These are phyloP conservation scores for Pyrgilauda ruficollis DNA, from an alignment of 2,113 vertebrate genomes.

Conservation along the genomic window DNA sequence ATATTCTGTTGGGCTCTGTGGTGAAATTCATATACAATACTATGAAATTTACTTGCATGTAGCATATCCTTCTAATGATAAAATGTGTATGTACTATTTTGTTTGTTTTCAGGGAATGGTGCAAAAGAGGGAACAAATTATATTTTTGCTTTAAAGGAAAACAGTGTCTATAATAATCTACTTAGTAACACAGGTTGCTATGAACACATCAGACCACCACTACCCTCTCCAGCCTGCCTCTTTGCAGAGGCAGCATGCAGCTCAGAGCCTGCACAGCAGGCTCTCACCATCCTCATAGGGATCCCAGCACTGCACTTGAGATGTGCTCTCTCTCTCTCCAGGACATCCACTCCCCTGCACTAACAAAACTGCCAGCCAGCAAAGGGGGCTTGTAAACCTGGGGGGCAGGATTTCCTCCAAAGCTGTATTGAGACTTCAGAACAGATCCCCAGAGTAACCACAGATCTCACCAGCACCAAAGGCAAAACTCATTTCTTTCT, in stretches of 20 bases:
- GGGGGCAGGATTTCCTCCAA: background rate
- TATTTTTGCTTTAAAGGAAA: background rate
- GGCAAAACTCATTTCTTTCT: background rate
- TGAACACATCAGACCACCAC: background rate
- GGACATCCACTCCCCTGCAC: background rate
- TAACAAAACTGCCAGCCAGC: background rate
- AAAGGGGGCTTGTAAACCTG: background rate
- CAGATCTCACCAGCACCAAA: background rate
- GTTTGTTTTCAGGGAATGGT: background rate
- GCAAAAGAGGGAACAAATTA: background rate
- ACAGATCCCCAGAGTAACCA: background rate
- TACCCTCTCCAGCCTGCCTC: background rate
- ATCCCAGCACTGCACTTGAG: background rate
- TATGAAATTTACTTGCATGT: background rate
- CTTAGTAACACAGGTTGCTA: background rate
- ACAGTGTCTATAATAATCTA: background rate
- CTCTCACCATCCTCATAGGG: rapidly evolving
- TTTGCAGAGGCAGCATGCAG: background rate
- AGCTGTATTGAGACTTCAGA: background rate
- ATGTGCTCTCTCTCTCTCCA: background rate
- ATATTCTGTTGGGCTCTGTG: background rate
- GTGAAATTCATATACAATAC: background rate
- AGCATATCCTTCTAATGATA: background rate
- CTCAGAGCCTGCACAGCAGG: background rate
- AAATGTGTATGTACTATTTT: background rate